Evolutionary conservation across 2,888 invertebrate species (phyloP).

Genomic region (Drosophila lacicola): DNA sequence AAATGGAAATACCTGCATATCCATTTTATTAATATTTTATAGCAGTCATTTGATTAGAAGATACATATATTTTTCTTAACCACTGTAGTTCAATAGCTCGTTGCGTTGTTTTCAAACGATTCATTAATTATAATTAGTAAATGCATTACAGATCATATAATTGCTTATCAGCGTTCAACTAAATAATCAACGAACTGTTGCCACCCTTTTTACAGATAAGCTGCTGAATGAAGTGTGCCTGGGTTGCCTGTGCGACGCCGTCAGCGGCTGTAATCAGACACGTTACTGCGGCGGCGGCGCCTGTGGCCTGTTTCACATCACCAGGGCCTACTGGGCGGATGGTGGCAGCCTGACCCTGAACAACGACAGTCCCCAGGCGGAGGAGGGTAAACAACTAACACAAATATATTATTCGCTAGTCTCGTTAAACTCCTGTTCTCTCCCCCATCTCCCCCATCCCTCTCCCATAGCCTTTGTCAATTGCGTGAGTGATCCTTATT

Average conservation of each 20-base stretch:
- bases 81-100: slow-evolving; percentile 9
- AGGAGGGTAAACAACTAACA: slow-evolving; percentile 70
- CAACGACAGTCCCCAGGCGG: slow-evolving; percentile 78
- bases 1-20: slow-evolving; percentile 53
- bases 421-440: background rate
- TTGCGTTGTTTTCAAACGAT: slow-evolving; percentile 17
- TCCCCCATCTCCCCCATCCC: too few species aligned
- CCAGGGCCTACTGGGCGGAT: slow-evolving; percentile 95
- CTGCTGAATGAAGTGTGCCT: slow-evolving; percentile 90
- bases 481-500: slow-evolving; percentile 91
- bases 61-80: slow-evolving; percentile 6
- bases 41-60: slow-evolving; percentile 39
- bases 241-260: slow-evolving; percentile 93
- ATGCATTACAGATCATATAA: slow-evolving; percentile 50
- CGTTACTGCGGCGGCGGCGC: slow-evolving; percentile 86
- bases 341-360: slow-evolving; percentile 84
- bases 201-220: slow-evolving; percentile 66
- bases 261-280: slow-evolving; percentile 89
- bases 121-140: slow-evolving; percentile 1
- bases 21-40: slow-evolving; percentile 72
- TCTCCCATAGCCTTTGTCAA: slow-evolving; percentile 83
- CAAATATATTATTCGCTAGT: background rate
- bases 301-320: slow-evolving; percentile 94
- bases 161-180: slow-evolving; percentile 26
- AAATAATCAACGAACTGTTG: slow-evolving; percentile 6